Percentiles rank a stretch among this genome's conserved stretches.
Evolutionary conservation across 2,113 vertebrate genomes (phyloP).

Genomic region (Gambusia holbrooki): DNA sequence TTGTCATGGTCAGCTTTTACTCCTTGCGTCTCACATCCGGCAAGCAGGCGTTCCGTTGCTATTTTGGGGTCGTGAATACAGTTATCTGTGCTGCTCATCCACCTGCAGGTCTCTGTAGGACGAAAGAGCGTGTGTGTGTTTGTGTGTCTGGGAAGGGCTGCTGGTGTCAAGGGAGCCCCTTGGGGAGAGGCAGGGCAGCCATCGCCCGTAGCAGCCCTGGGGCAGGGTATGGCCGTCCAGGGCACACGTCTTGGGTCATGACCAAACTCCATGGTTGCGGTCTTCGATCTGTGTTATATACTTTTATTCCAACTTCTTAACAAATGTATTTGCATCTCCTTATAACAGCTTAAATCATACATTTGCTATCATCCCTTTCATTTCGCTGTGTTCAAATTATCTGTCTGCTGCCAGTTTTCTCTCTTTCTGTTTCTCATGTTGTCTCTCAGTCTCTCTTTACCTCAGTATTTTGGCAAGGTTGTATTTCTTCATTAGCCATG

Average conservation of each 20-base stretch:
- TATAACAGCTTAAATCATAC: slow-evolving; percentile 14
- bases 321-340: slow-evolving; percentile 22
- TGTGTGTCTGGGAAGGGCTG: slow-evolving; percentile 27
- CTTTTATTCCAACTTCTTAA: slow-evolving; percentile 6
- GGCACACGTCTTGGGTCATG: slow-evolving; percentile 63
- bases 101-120: slow-evolving; percentile 40
- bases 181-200: slow-evolving; percentile 75
- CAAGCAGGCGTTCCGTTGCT: slow-evolving; percentile 51
- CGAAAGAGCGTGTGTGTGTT: slow-evolving; percentile 22
- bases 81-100: slow-evolving; percentile 65
- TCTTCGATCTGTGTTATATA: slow-evolving; percentile 41
- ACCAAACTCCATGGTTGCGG: slow-evolving; percentile 60
- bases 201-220: slow-evolving; percentile 75
- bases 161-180: slow-evolving; percentile 61
- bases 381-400: slow-evolving; percentile 25
- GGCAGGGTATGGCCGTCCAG: slow-evolving; percentile 77
- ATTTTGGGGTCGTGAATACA: slow-evolving; percentile 72
- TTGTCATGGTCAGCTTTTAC: slow-evolving; percentile 74
- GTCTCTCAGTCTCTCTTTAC: slow-evolving; percentile 58
- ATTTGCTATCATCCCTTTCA: neutral
- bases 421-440: slow-evolving; percentile 27
- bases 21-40: slow-evolving; percentile 32
- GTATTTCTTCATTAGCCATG: slow-evolving; percentile 90
- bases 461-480: slow-evolving; percentile 80
- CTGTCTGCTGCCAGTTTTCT: slow-evolving; percentile 26